A percentile compares a stretch with the other conserved stretches of the same genome.
These are phyloP conservation scores for Petrocephalus sullivani DNA, from an alignment of 2,797 vertebrate genomes.

Conservation along the genomic window DNA sequence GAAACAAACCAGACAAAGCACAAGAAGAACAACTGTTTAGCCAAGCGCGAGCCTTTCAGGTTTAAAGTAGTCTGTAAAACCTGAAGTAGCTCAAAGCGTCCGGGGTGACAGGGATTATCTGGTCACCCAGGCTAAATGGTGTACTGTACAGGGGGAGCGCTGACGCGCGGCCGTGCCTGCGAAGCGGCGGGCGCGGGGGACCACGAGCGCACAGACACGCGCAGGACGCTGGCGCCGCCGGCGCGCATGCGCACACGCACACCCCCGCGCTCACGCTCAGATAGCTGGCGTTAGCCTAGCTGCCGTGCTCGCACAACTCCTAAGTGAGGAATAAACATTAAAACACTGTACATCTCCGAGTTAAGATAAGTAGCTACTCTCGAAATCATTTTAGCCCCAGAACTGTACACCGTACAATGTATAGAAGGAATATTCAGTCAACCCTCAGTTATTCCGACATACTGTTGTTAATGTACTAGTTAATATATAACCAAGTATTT, in stretches of 20 bases:
- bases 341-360: not conserved
- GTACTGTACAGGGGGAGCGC: not conserved
- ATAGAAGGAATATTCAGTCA: not conserved
- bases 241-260: not conserved
- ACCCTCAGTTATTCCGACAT: not conserved
- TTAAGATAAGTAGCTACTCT: not conserved
- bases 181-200: not conserved
- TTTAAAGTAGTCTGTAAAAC: too few relatives aligned
- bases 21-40: too few relatives aligned
- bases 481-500: not conserved
- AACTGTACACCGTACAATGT: not conserved
- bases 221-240: not conserved
- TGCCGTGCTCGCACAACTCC: not conserved
- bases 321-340: not conserved
- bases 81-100: too few relatives aligned
- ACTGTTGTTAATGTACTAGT: not conserved
- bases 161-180: not conserved
- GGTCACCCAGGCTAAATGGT: not conserved
- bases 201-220: slow-evolving; percentile 1
- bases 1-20: too few relatives aligned
- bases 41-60: too few relatives aligned
- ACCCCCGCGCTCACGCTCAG: not conserved
- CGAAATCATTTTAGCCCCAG: not conserved
- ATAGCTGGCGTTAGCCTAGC: slow-evolving; percentile 12
- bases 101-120: too few relatives aligned